These are phyloP conservation scores for Psittacula derbiana DNA, from an alignment of 2,797 vertebrate genomes.

Conservation along the genomic window DNA sequence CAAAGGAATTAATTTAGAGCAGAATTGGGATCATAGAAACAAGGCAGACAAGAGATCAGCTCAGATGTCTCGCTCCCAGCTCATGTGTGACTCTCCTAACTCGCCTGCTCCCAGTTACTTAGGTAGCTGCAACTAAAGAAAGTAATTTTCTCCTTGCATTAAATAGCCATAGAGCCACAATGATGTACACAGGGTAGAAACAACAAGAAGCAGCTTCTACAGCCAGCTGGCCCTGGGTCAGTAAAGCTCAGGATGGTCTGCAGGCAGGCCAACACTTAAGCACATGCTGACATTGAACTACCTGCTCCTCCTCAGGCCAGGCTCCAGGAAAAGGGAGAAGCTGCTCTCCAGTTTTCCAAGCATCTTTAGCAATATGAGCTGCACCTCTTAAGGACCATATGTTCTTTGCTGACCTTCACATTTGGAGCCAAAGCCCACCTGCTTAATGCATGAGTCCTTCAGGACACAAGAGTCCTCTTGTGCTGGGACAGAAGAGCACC, in stretches of 20 bases:
- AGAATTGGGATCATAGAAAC: conserved; percentile 42
- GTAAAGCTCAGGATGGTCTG: not conserved
- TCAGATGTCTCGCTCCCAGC: conserved; percentile 18
- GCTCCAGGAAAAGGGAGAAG: not conserved
- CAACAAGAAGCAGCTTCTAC: not conserved
- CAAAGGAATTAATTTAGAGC: conserved; percentile 61
- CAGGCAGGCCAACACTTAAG: not conserved
- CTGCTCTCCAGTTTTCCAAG: not conserved
- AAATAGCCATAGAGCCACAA: not conserved
- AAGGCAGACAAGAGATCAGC: not conserved
- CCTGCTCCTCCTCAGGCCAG: not conserved
- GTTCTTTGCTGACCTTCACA: not conserved
- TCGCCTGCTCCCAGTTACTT: not conserved
- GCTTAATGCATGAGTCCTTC: not conserved
- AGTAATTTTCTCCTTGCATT: not conserved
- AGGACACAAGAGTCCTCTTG: not conserved
- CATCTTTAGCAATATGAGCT: not conserved
- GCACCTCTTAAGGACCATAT: not conserved
- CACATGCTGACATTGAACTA: not conserved
- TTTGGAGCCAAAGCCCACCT: not conserved
- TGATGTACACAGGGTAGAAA: not conserved
- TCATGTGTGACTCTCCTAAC: not conserved
- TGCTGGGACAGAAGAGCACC: not conserved
- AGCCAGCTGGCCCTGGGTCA: not conserved
- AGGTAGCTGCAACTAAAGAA: not conserved